Conservation (phyloP, 2,888 invertebrate species). For the Rhaphigaster nebulosa region DNA sequence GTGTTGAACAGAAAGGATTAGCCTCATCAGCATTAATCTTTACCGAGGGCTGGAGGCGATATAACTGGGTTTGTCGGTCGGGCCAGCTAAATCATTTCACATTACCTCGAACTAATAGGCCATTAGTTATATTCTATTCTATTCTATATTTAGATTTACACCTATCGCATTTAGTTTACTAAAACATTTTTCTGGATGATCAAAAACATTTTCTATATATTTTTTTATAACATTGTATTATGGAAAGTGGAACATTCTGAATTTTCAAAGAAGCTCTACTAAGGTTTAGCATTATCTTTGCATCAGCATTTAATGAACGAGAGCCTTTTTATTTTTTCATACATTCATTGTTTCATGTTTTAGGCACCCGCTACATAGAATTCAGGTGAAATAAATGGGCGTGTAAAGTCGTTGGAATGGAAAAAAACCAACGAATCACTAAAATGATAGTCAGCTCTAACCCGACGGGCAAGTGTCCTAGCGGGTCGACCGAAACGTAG, state of each 20-base stretch:
- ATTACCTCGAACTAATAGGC: slow-evolving; percentile 12
- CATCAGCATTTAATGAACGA: background rate
- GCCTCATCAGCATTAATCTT: slow-evolving; percentile 28
- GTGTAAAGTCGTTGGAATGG: no score
- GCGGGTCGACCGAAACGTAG: no score
- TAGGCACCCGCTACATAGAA: no score
- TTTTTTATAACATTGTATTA: no score
- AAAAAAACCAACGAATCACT: no score
- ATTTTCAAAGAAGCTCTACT: no score
- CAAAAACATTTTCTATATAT: background rate
- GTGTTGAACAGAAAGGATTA: background rate
- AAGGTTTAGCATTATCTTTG: background rate
- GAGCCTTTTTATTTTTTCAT: no score
- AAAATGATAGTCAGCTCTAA: no score
- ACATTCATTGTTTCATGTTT: no score
- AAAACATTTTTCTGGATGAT: background rate
- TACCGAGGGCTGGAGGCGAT: background rate
- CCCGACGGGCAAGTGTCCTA: no score
- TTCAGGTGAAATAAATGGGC: no score
- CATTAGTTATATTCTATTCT: slow-evolving; percentile 15
- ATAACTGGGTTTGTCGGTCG: slow-evolving; percentile 19
- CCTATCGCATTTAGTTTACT: background rate
- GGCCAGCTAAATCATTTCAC: background rate
- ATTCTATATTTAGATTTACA: background rate
- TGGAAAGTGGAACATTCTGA: no score